A percentile compares a stretch with the other conserved stretches of the same genome.
Conservation (phyloP, 2,113 vertebrate species). For the Psittacula cyanocephala region DNA sequence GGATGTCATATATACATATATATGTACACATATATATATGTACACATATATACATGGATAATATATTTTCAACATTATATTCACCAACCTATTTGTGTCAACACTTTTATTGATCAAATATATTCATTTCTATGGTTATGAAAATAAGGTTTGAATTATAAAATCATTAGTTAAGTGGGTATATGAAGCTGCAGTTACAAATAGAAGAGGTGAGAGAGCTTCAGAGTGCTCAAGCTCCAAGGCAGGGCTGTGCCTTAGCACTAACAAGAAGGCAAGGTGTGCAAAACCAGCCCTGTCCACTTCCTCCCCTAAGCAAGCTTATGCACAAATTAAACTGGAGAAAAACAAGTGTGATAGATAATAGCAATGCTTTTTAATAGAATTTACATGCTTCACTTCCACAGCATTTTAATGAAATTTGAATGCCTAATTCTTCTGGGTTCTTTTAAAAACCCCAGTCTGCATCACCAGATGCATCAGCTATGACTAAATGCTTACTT, state of each 20-base stretch:
- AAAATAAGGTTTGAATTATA: background rate
- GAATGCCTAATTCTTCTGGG: constrained; percentile 32
- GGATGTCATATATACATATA: too few species aligned
- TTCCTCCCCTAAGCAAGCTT: background rate
- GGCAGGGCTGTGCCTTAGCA: background rate
- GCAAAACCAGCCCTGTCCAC: background rate
- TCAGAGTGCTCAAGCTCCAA: background rate
- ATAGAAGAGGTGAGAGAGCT: background rate
- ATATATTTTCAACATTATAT: background rate
- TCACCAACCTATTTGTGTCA: background rate
- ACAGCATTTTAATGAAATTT: constrained; percentile 48
- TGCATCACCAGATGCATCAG: background rate
- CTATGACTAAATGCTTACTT: constrained; percentile 20
- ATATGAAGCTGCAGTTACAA: background rate
- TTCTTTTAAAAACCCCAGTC: constrained; percentile 33
- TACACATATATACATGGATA: background rate
- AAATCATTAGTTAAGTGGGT: background rate
- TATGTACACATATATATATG: too few species aligned
- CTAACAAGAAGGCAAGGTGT: background rate
- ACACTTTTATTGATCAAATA: background rate
- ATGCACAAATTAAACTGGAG: background rate
- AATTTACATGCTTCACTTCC: constrained; percentile 39
- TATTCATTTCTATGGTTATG: background rate
- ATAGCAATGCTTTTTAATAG: constrained; percentile 26
- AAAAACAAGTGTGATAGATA: background rate